Evolutionary conservation across 2,888 invertebrate species (phyloP).

Genomic region (Phaedon cochleariae): DNA sequence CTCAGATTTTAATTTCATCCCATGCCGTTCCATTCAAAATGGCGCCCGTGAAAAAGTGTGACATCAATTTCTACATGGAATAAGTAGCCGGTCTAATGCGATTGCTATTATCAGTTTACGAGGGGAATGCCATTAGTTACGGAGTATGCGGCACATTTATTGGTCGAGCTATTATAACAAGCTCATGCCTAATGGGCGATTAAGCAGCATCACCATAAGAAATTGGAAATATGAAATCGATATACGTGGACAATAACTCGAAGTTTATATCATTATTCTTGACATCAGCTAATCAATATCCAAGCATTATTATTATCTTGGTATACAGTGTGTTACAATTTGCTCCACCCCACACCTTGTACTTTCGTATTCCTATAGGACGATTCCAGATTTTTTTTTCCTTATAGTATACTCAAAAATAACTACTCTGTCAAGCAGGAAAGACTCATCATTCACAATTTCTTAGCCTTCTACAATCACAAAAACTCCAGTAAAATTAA

Average conservation of each 20-base stretch:
- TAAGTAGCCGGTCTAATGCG: constrained; percentile 30
- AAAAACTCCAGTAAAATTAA: too few relatives aligned
- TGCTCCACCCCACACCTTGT: too few relatives aligned
- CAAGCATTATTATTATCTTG: too few relatives aligned
- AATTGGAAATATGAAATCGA: background rate
- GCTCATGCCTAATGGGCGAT: background rate
- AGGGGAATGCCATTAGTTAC: constrained; percentile 9
- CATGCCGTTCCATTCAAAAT: constrained; percentile 29
- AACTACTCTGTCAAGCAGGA: too few relatives aligned
- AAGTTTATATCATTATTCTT: background rate
- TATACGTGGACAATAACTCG: background rate
- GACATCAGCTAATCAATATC: too few relatives aligned
- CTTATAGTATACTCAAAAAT: too few relatives aligned
- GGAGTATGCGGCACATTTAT: background rate
- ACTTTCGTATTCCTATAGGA: too few relatives aligned
- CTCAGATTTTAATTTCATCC: constrained; percentile 48
- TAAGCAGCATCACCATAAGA: background rate
- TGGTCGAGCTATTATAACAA: background rate
- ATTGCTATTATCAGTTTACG: constrained; percentile 17
- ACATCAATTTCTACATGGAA: constrained; percentile 26
- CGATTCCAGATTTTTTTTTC: too few relatives aligned
- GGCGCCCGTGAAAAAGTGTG: constrained; percentile 32
- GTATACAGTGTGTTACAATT: too few relatives aligned
- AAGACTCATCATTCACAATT: too few relatives aligned
- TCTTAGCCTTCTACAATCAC: too few relatives aligned